A percentile compares a stretch with the other conserved stretches of the same genome.
Evolutionary conservation across 2,888 invertebrate genomes (phyloP).

Genomic region (Sthenelais limicola): DNA sequence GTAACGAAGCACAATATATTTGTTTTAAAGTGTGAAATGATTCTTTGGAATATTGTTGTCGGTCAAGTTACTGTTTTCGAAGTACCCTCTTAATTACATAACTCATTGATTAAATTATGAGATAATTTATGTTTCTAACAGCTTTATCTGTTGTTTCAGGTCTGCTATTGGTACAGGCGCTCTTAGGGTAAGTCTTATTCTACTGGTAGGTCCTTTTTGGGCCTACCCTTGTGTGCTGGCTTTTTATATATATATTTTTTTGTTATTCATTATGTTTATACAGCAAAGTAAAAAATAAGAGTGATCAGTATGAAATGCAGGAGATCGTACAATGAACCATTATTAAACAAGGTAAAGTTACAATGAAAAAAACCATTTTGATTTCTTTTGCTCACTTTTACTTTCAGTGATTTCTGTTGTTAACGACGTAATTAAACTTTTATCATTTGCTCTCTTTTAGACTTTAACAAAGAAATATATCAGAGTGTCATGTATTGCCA

Average conservation of each 20-base stretch:
- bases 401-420: no score
- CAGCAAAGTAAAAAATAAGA: no score
- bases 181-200: conserved; percentile 18
- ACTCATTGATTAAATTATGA: not conserved
- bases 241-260: no score
- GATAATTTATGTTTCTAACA: not conserved
- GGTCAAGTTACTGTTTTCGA: not conserved
- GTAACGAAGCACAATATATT: no score
- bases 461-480: conserved; percentile 18
- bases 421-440: not conserved
- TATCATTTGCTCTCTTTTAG: conserved; percentile 3
- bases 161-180: conserved; percentile 29
- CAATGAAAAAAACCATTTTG: no score
- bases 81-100: not conserved
- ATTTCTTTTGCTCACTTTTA: no score
- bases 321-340: no score
- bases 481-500: conserved; percentile 13
- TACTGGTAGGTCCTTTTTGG: no score
- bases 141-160: not conserved
- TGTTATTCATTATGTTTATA: no score
- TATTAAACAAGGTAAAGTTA: no score
- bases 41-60: not conserved
- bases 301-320: no score
- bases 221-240: no score
- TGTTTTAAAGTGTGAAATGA: not conserved